Percentiles rank a stretch among this genome's conserved stretches.
phyloP scores from a whole-genome alignment of 2,113 vertebrate genomes.

The Corydoras maculifer region DNA sequence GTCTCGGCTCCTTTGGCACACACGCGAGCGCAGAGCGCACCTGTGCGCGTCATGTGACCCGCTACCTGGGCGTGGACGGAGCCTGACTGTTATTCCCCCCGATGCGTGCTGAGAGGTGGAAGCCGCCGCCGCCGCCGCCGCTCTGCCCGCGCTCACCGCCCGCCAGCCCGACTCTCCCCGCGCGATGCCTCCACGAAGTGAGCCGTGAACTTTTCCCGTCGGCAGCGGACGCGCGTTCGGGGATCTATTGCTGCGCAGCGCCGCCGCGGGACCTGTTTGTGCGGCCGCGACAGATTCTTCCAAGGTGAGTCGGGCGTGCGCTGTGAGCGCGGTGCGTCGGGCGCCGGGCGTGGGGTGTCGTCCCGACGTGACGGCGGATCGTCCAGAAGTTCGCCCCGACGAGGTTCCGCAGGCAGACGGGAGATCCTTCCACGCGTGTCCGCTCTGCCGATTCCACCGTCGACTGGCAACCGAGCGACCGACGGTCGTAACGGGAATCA shows the following conservation, averaged over 20 bases:
- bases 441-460: too few relatives aligned
- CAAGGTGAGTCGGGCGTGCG: conserved; percentile 60
- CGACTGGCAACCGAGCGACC: too few relatives aligned
- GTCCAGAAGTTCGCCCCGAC: too few relatives aligned
- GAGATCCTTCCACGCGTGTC: too few relatives aligned
- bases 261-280: conserved; percentile 32
- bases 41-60: conserved; percentile 70
- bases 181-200: conserved; percentile 36
- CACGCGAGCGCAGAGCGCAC: conserved; percentile 46
- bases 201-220: conserved; percentile 57
- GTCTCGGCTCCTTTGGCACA: conserved; percentile 61
- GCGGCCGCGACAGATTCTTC: conserved; percentile 39
- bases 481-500: too few relatives aligned
- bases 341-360: too few relatives aligned
- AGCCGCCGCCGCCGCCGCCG: too few relatives aligned
- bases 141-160: conserved; percentile 18
- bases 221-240: conserved; percentile 16
- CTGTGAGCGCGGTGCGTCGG: not conserved
- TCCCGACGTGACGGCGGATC: too few relatives aligned
- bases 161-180: not conserved
- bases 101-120: conserved; percentile 30
- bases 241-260: conserved; percentile 42
- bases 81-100: conserved; percentile 38
- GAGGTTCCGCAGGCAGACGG: too few relatives aligned
- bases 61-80: conserved; percentile 72